Conservation (phyloP, 1,140 invertebrate species). For the Epicauta chinensis region DNA sequence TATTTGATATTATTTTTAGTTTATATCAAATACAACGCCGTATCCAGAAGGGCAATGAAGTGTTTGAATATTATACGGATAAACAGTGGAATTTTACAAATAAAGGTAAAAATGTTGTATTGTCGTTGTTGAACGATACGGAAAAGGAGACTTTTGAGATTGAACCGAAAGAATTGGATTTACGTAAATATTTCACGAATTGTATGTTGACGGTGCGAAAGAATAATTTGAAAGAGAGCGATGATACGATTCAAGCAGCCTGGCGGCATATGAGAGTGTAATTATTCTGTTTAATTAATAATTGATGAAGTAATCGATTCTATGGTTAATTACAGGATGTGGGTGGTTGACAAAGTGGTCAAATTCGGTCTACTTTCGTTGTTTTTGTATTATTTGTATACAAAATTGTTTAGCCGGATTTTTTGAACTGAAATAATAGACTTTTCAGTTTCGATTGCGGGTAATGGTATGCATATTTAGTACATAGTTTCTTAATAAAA, state of each 20-base stretch:
- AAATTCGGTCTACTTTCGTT: too few species aligned
- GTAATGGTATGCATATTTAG: too few species aligned
- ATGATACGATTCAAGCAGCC: slow-evolving; percentile 46
- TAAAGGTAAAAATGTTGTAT: slow-evolving; percentile 18
- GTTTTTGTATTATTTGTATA: too few species aligned
- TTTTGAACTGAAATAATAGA: too few species aligned
- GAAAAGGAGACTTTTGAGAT: slow-evolving; percentile 38
- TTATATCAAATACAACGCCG: slow-evolving; percentile 65
- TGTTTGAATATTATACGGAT: slow-evolving; percentile 76
- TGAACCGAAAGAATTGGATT: slow-evolving; percentile 37
- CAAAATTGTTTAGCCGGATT: too few species aligned
- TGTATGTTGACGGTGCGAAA: slow-evolving; percentile 40
- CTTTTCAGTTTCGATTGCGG: too few species aligned
- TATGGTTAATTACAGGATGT: too few species aligned
- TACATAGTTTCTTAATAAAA: too few species aligned
- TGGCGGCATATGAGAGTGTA: slow-evolving; percentile 39
- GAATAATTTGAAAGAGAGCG: slow-evolving; percentile 50
- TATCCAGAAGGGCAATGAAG: slow-evolving; percentile 71
- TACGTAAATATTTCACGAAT: slow-evolving; percentile 37
- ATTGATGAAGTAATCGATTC: too few species aligned
- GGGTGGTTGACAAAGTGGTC: too few species aligned
- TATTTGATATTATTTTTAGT: slow-evolving; percentile 42
- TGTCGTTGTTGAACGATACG: slow-evolving; percentile 30
- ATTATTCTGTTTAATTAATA: too few species aligned
- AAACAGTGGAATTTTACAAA: slow-evolving; percentile 75